A percentile compares a stretch with the other conserved stretches of the same genome.
Conservation (phyloP, 2,888 invertebrate genomes). For the Eristalis tenax region DNA sequence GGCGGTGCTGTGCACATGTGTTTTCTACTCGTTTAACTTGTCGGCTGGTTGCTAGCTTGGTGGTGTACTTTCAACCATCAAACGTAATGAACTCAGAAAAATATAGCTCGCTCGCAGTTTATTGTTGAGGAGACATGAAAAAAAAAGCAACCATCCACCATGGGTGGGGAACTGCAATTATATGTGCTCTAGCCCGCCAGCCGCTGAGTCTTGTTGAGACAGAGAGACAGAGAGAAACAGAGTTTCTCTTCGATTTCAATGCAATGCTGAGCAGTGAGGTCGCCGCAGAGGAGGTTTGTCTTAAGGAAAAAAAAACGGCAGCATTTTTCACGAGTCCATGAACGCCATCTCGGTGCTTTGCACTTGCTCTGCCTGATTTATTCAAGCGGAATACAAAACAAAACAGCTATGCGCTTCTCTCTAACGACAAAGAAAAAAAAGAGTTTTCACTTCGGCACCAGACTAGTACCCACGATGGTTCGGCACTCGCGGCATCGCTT, state of each 20-base stretch:
- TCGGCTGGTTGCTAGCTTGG: background rate
- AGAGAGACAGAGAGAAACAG: slow-evolving; percentile 31
- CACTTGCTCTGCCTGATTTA: slow-evolving; percentile 65
- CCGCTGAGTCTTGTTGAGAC: background rate
- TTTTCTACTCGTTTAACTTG: background rate
- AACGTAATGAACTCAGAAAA: slow-evolving; percentile 66
- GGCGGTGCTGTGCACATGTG: background rate
- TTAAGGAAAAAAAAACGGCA: slow-evolving; percentile 11
- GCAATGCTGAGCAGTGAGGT: background rate
- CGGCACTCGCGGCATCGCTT: slow-evolving; percentile 37
- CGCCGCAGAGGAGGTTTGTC: too few species aligned
- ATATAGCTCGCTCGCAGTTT: slow-evolving; percentile 54
- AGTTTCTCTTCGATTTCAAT: slow-evolving; percentile 15
- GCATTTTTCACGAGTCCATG: slow-evolving; percentile 47
- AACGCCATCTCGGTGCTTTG: slow-evolving; percentile 22
- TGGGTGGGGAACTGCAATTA: slow-evolving; percentile 42
- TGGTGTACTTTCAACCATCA: slow-evolving; percentile 40
- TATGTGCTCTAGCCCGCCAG: slow-evolving; percentile 34
- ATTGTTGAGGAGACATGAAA: slow-evolving; percentile 46
- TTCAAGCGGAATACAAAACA: slow-evolving; percentile 52
- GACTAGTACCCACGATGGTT: background rate
- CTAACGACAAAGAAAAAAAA: background rate
- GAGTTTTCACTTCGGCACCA: slow-evolving; percentile 58
- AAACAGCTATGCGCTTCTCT: slow-evolving; percentile 14
- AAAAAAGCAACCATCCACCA: slow-evolving; percentile 6